Percentiles rank a stretch among this genome's conserved stretches.
These are phyloP conservation scores for Corticium candelabrum DNA, from an alignment of 37 sponge, comb jelly and placozoan genomes.

Conservation along the genomic window DNA sequence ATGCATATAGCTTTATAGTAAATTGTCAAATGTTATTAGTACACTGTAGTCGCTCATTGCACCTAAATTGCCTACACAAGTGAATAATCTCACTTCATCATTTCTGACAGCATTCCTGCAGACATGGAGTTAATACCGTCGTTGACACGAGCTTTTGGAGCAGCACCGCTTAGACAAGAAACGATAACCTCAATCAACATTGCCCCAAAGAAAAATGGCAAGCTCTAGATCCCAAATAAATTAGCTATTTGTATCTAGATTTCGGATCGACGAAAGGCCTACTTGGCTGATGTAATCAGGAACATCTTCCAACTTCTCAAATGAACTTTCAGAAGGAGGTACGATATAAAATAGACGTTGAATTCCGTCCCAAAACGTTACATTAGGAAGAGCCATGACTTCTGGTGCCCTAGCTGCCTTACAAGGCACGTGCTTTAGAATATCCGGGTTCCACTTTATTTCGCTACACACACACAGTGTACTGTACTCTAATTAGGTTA, in stretches of 20 bases:
- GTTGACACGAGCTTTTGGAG: slow-evolving; percentile 20
- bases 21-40: too few relatives aligned
- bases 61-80: too few relatives aligned
- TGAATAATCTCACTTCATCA: slow-evolving; percentile 25
- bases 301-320: slow-evolving; percentile 35
- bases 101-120: slow-evolving; percentile 40
- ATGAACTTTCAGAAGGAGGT: slow-evolving; percentile 50
- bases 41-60: too few relatives aligned
- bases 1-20: too few relatives aligned
- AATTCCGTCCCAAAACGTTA: slow-evolving; percentile 10
- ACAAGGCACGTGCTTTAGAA: too few relatives aligned
- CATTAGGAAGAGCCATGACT: too few relatives aligned
- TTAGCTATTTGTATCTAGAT: background rate
- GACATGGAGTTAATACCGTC: slow-evolving; percentile 69
- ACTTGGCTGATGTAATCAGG: slow-evolving; percentile 72
- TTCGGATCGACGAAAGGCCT: background rate
- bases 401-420: too few relatives aligned
- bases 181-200: slow-evolving; percentile 52
- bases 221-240: slow-evolving; percentile 19
- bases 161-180: slow-evolving; percentile 1
- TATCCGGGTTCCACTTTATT: too few relatives aligned
- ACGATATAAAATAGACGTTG: slow-evolving; percentile 70
- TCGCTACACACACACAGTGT: too few relatives aligned
- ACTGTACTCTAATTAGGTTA: too few relatives aligned
- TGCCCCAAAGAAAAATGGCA: slow-evolving; percentile 56